These are phyloP conservation scores for Pithys albifrons DNA, from an alignment of 2,113 vertebrate genomes.

Conservation along the genomic window DNA sequence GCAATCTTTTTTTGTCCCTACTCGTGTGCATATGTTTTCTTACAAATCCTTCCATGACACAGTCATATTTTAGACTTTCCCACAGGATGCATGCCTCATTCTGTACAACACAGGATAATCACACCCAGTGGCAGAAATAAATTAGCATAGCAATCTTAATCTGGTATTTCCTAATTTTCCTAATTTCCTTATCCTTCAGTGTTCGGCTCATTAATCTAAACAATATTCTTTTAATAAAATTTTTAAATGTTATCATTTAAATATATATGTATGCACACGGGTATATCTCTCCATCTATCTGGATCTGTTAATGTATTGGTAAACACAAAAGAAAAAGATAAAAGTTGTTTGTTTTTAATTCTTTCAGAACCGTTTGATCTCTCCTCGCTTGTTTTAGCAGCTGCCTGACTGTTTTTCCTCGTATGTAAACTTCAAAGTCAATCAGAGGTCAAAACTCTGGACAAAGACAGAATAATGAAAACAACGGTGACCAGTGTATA, in stretches of 20 bases:
- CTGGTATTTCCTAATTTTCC: constrained; percentile 58
- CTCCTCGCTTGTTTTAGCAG: constrained; percentile 58
- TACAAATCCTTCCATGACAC: background rate
- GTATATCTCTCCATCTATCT: constrained; percentile 23
- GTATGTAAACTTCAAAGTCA: constrained; percentile 69
- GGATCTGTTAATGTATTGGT: constrained; percentile 47
- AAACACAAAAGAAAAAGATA: constrained; percentile 62
- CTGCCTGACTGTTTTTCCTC: constrained; percentile 60
- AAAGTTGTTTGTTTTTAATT: constrained; percentile 64
- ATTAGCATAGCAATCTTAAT: constrained; percentile 48
- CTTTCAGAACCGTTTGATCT: constrained; percentile 54
- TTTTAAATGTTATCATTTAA: background rate
- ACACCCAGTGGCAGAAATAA: constrained; percentile 48
- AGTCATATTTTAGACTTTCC: constrained; percentile 46
- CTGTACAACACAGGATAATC: constrained; percentile 44
- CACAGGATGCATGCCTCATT: constrained; percentile 57
- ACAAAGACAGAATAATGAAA: constrained; percentile 18
- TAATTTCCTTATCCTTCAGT: constrained; percentile 48
- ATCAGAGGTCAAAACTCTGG: constrained; percentile 61
- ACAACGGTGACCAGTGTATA: background rate
- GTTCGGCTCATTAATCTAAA: background rate
- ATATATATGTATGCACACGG: background rate
- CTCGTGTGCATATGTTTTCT: background rate
- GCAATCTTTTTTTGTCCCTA: background rate
- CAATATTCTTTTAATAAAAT: background rate